Evolutionary conservation across 2,888 invertebrate species (phyloP), one percentile per base, ranked within the genome.

Genomic region (Oasisia sp.): DNA sequence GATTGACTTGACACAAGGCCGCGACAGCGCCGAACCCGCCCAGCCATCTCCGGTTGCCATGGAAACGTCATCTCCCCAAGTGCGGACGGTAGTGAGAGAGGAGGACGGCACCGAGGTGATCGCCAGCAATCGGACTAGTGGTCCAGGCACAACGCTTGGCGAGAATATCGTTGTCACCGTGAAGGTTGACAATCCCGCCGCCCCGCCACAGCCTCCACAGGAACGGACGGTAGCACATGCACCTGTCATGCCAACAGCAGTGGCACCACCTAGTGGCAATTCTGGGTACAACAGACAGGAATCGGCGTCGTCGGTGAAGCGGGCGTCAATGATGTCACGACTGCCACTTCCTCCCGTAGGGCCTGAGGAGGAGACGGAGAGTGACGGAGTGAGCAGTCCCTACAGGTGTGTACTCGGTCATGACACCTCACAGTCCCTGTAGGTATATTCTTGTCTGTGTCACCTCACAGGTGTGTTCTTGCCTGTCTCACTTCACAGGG

Each of bases 321-420:
- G 94, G 98, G 98, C 2, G 94, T 95, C 91, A 98, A 98, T 97
- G 98, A 98, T 96, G 74, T 74, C 74, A 27, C 74, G 74, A 19
- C 97, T 99, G 93, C 99, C 99, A 0, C 98, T 99, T 98, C 99
- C 99, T 50, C 99, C 99, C 94, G 98, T 95, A 90, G 93, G 95
- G 27, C 95, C 95, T 93, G 95, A 95, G 56, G 94, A 94, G 19
- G 95, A 95, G 11, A 93, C 44, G 32, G 91, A 91, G 44, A 50
- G 45, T 45, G 44, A 50, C 91, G 38, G 44, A 44, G 44, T 50
- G 32, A 91, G 91, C 50, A 38, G 32, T 74, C 74, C 74, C 74
- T 74, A 74, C 74, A 74, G 56, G 56, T 56, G 11, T 9, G 56
- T 56, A 11, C 56, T 56, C 9, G 11, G 1, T 56, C 19, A 11